Percentiles rank a stretch among this genome's conserved stretches.
Conservation (phyloP, 2,113 vertebrate genomes). For the Antechinus flavipes region DNA sequence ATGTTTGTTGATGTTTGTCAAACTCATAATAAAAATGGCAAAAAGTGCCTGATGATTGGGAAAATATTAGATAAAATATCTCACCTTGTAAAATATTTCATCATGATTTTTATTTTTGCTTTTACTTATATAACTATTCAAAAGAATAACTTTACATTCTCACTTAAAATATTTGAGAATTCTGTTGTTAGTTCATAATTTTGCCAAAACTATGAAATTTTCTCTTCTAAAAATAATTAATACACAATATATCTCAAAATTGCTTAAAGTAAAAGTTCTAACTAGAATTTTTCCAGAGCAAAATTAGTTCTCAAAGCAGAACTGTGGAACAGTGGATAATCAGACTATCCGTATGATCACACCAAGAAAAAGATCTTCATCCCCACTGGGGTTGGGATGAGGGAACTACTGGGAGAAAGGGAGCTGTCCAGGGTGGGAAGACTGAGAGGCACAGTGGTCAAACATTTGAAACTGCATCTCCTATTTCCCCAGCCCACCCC, state of each 20-base stretch:
- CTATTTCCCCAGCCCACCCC: not conserved
- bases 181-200: not conserved
- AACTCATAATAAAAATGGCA: not conserved
- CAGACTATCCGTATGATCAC: not conserved
- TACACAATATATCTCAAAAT: not conserved
- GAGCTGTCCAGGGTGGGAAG: not conserved
- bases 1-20: not conserved
- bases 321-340: not conserved
- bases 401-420: not conserved
- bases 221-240: not conserved
- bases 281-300: not conserved
- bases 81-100: not conserved
- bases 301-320: not conserved
- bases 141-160: not conserved
- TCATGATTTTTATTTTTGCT: not conserved
- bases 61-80: not conserved
- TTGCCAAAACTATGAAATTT: not conserved
- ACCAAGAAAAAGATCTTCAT: not conserved
- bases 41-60: not conserved
- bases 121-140: not conserved
- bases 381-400: not conserved
- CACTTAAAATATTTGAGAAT: not conserved
- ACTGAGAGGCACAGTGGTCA: not conserved
- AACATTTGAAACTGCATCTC: not conserved
- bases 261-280: not conserved